Conservation (phyloP, 1,140 invertebrate species). For the Lordiphosa stackelbergi region DNA sequence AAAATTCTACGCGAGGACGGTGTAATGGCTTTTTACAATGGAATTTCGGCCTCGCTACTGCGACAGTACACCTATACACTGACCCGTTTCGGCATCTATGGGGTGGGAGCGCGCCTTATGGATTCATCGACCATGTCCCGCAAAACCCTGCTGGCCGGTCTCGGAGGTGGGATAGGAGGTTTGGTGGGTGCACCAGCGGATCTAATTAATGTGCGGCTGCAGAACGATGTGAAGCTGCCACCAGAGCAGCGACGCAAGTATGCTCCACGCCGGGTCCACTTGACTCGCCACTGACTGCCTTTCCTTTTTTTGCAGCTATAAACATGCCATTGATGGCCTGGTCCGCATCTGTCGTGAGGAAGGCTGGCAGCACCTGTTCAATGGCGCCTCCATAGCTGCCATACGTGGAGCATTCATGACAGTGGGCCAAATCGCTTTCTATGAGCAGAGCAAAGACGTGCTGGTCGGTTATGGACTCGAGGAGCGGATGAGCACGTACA, state of each 20-base stretch:
- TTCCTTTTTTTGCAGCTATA: slow-evolving; percentile 93
- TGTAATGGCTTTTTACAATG: slow-evolving; percentile 79
- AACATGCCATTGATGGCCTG: slow-evolving; percentile 96
- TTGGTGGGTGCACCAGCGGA: slow-evolving; percentile 50
- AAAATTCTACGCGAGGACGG: slow-evolving; percentile 47
- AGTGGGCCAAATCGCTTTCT: slow-evolving; percentile 95
- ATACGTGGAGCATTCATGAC: slow-evolving; percentile 94
- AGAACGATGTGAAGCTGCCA: slow-evolving; percentile 53
- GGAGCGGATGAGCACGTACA: slow-evolving; percentile 37
- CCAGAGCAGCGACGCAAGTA: slow-evolving; percentile 79
- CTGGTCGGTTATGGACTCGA: slow-evolving; percentile 24
- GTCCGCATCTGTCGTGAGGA: slow-evolving; percentile 89
- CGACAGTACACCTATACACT: slow-evolving; percentile 58
- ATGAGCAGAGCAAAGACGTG: slow-evolving; percentile 84
- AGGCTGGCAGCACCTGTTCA: slow-evolving; percentile 88
- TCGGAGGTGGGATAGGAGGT: slow-evolving; percentile 30
- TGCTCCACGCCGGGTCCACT: slow-evolving; percentile 81
- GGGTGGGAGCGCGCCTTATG: slow-evolving; percentile 19
- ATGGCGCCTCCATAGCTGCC: slow-evolving; percentile 93
- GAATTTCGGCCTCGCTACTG: slow-evolving; percentile 51
- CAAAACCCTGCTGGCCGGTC: slow-evolving; percentile 27
- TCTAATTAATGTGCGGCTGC: slow-evolving; percentile 53
- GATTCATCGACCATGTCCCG: slow-evolving; percentile 38
- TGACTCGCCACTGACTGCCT: slow-evolving; percentile 86
- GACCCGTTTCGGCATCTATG: slow-evolving; percentile 50